Percentiles rank a stretch among this genome's conserved stretches.
Evolutionary conservation across 2,113 vertebrate genomes (phyloP).

Genomic region (Pogona vitticeps): DNA sequence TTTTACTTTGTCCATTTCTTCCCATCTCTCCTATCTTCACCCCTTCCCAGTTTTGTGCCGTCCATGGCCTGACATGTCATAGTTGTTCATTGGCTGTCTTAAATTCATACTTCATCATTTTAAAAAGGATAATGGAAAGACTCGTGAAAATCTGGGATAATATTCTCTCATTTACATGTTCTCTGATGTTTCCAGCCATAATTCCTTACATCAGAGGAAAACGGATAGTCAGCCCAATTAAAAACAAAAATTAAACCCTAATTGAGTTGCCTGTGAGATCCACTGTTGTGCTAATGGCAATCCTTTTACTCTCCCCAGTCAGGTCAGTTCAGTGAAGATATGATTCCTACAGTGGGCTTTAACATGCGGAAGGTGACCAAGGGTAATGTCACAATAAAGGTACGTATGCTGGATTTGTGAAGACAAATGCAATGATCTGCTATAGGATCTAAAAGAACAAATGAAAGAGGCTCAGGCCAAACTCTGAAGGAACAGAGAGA

Average conservation of each 20-base stretch:
- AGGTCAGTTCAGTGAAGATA: constrained; percentile 88
- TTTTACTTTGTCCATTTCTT: neutral
- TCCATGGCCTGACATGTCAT: neutral
- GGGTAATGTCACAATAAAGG: constrained; percentile 90
- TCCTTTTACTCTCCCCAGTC: constrained; percentile 71
- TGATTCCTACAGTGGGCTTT: constrained; percentile 89
- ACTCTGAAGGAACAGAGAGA: neutral
- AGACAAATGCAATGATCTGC: neutral
- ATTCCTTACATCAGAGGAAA: neutral
- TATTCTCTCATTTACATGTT: neutral
- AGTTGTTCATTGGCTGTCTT: neutral
- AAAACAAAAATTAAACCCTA: neutral
- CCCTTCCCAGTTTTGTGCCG: neutral
- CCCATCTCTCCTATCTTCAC: neutral
- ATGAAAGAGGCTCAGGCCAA: neutral
- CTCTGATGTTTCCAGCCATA: neutral
- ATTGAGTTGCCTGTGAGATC: neutral
- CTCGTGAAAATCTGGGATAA: neutral
- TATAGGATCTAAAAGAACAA: neutral
- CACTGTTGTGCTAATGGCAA: neutral
- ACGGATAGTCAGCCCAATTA: neutral
- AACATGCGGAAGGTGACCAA: constrained; percentile 89
- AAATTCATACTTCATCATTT: neutral
- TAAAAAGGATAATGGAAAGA: neutral
- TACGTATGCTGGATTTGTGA: constrained; percentile 40